Percentiles rank a stretch among this genome's conserved stretches.
phyloP scores from a whole-genome alignment of 1,140 invertebrate species.

The Micrasema minimum region DNA sequence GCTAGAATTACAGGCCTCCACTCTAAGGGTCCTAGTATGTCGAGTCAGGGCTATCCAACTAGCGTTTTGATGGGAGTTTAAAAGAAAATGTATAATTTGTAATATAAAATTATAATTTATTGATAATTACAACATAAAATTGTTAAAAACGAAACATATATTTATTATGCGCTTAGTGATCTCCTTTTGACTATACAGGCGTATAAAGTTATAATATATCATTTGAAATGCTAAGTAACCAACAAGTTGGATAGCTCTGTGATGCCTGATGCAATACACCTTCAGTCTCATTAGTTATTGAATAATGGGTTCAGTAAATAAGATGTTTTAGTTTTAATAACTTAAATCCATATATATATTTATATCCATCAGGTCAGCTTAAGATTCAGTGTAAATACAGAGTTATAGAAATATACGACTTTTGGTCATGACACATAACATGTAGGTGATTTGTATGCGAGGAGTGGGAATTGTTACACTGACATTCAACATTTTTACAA shows the following conservation, averaged over 20 bases:
- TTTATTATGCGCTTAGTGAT: slow-evolving; percentile 42
- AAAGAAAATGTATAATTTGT: slow-evolving; percentile 43
- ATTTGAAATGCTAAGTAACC: slow-evolving; percentile 19
- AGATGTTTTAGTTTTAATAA: slow-evolving; percentile 69
- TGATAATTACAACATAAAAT: slow-evolving; percentile 47
- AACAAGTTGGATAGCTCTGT: slow-evolving; percentile 42
- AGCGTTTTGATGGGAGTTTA: slow-evolving; percentile 21
- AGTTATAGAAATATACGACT: slow-evolving; percentile 64
- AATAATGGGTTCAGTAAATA: slow-evolving; percentile 61
- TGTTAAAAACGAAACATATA: slow-evolving; percentile 43
- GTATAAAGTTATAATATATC: slow-evolving; percentile 30
- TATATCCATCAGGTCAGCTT: slow-evolving; percentile 71
- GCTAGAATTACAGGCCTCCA: no score
- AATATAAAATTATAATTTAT: slow-evolving; percentile 48
- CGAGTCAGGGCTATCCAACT: slow-evolving; percentile 41
- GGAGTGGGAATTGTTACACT: slow-evolving; percentile 53
- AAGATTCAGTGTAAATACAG: slow-evolving; percentile 70
- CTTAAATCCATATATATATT: slow-evolving; percentile 72
- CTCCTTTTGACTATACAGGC: slow-evolving; percentile 36
- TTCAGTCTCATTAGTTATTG: slow-evolving; percentile 10
- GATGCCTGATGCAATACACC: slow-evolving; percentile 5
- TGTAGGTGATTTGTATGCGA: slow-evolving; percentile 66
- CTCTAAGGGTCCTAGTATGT: background rate
- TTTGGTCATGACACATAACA: slow-evolving; percentile 69
- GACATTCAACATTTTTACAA: slow-evolving; percentile 69